Evolutionary conservation across 2,888 invertebrate genomes (phyloP).

Genomic region (Brenthis hecate): DNA sequence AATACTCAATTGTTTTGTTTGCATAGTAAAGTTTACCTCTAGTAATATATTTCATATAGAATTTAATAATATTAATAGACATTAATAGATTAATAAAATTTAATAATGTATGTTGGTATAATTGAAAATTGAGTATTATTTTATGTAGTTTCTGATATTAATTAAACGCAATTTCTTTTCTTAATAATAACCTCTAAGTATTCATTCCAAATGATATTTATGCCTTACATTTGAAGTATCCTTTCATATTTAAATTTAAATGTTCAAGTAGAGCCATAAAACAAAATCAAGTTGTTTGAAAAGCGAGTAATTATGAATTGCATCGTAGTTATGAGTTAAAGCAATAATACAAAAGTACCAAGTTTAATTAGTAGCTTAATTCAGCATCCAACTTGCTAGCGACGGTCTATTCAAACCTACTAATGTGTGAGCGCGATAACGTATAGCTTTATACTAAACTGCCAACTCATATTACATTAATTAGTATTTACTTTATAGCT

Average conservation of each 20-base stretch:
- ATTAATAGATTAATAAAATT: too few relatives aligned
- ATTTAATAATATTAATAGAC: too few relatives aligned
- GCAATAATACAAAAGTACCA: conserved; percentile 53
- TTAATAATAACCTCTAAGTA: too few relatives aligned
- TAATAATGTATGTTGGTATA: too few relatives aligned
- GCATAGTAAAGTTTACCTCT: too few relatives aligned
- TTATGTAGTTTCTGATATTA: too few relatives aligned
- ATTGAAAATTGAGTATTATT: too few relatives aligned
- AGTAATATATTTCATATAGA: too few relatives aligned
- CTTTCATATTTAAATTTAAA: conserved; percentile 7
- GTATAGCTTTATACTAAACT: conserved; percentile 42
- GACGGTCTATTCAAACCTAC: conserved; percentile 55
- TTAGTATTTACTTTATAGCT: conserved; percentile 35
- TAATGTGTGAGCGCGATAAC: conserved; percentile 60
- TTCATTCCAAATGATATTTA: neutral
- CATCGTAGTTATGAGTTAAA: conserved; percentile 45
- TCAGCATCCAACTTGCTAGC: conserved; percentile 52
- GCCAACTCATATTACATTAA: conserved; percentile 40
- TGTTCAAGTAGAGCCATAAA: conserved; percentile 22
- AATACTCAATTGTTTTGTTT: neutral
- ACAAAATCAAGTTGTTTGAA: conserved; percentile 32
- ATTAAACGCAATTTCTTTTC: too few relatives aligned
- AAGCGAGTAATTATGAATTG: conserved; percentile 42
- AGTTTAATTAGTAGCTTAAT: conserved; percentile 64
- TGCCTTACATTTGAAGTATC: conserved; percentile 2